Evolutionary conservation across 2,888 invertebrate genomes (phyloP).

Genomic region (Eurois occulta): DNA sequence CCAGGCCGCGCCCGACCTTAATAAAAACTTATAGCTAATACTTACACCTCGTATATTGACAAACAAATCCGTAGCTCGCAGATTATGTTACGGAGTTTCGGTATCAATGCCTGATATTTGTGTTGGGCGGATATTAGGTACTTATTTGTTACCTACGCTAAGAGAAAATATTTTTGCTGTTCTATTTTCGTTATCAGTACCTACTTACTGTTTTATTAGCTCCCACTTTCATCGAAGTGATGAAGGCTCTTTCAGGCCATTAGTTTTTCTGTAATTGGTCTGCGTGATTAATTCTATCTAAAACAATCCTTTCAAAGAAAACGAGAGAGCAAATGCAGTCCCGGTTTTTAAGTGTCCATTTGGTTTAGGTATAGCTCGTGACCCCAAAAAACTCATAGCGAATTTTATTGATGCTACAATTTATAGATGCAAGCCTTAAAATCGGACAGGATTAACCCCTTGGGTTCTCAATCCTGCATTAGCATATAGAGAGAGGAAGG

Average conservation of each 20-base stretch:
- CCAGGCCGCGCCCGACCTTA: conserved; percentile 54
- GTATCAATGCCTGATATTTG: conserved; percentile 45
- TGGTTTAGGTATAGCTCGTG: conserved; percentile 9
- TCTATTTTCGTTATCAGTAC: background rate
- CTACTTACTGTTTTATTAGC: conserved; percentile 8
- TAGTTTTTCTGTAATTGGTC: conserved; percentile 17
- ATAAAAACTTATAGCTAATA: conserved; percentile 60
- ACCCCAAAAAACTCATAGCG: conserved; percentile 10
- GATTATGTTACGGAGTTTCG: conserved; percentile 45
- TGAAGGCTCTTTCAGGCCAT: conserved; percentile 7
- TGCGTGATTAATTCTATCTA: conserved; percentile 18
- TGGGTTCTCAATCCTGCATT: conserved; percentile 40
- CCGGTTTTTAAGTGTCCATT: conserved; percentile 2
- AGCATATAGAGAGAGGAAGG: conserved; percentile 50
- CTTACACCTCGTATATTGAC: conserved; percentile 53
- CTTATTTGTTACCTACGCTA: conserved; percentile 39
- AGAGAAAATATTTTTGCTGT: conserved; percentile 27
- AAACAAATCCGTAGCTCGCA: conserved; percentile 52
- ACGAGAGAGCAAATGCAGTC: background rate
- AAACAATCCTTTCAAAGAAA: conserved; percentile 15
- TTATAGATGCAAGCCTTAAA: conserved; percentile 37
- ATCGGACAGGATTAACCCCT: conserved; percentile 39
- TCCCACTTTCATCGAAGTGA: conserved; percentile 3
- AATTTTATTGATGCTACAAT: conserved; percentile 39
- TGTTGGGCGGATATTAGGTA: conserved; percentile 44